Conservation (phyloP, 2,113 vertebrate genomes). For the Cheilinus undulatus region DNA sequence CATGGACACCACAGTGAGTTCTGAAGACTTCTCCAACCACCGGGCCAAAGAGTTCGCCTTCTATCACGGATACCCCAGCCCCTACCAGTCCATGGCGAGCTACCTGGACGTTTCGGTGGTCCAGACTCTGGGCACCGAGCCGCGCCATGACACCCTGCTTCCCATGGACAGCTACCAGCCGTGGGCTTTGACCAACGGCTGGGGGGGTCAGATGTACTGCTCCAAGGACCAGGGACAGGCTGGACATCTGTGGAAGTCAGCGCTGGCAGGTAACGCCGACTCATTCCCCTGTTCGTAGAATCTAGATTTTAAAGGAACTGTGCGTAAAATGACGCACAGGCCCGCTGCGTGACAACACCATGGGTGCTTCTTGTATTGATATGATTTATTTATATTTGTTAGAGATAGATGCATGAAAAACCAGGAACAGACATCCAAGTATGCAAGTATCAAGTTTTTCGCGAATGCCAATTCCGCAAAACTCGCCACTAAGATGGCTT, state of each 20-base stretch:
- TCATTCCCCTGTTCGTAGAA: not conserved
- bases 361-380: not conserved
- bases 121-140: conserved; percentile 87
- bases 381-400: too few relatives aligned
- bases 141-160: conserved; percentile 89
- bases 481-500: too few relatives aligned
- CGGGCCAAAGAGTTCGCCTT: conserved; percentile 93
- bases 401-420: too few relatives aligned
- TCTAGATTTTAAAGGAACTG: not conserved
- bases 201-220: conserved; percentile 94
- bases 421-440: too few relatives aligned
- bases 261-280: conserved; percentile 91
- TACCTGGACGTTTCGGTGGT: conserved; percentile 96
- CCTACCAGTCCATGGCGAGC: conserved; percentile 92
- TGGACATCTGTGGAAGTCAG: conserved; percentile 91
- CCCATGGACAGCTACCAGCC: conserved; percentile 94
- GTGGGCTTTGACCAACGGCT: conserved; percentile 90
- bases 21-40: conserved; percentile 90
- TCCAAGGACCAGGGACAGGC: conserved; percentile 91
- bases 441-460: too few relatives aligned
- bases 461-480: too few relatives aligned
- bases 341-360: not conserved
- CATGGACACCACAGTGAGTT: conserved; percentile 83
- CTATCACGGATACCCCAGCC: conserved; percentile 91
- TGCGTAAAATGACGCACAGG: not conserved